These are phyloP conservation scores for Dipus sagitta DNA, from an alignment of 2,797 vertebrate genomes.

Conservation along the genomic window DNA sequence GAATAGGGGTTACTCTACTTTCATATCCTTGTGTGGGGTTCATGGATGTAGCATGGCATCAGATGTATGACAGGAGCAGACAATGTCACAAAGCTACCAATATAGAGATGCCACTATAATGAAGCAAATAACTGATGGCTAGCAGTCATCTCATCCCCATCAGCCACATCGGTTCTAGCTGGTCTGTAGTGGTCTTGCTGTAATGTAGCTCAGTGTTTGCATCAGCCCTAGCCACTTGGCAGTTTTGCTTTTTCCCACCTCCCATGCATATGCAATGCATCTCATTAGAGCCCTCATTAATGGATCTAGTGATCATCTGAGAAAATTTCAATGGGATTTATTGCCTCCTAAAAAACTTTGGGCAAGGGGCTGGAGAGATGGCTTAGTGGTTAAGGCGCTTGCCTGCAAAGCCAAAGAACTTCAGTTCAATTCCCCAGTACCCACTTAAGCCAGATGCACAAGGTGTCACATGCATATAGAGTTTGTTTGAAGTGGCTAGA, in stretches of 20 bases:
- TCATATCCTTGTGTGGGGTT: neutral
- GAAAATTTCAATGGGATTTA: constrained; percentile 50
- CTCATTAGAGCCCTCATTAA: neutral
- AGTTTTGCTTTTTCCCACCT: neutral
- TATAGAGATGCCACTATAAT: neutral
- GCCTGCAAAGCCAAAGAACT: no score
- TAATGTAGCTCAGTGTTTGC: neutral
- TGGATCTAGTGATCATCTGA: constrained; percentile 15
- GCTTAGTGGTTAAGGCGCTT: no score
- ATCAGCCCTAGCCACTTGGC: neutral
- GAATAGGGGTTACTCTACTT: neutral
- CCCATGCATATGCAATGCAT: neutral
- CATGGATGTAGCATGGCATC: neutral
- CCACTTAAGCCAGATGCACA: no score
- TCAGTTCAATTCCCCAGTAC: no score
- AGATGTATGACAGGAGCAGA: neutral
- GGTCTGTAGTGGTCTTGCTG: neutral
- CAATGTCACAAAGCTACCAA: neutral
- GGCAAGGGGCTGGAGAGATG: no score
- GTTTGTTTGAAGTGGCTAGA: no score
- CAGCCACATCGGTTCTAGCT: neutral
- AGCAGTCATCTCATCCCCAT: no score
- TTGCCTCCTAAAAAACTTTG: neutral
- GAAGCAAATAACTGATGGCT: neutral
- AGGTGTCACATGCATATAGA: no score